Conservation (phyloP, 2,113 vertebrate genomes). For the Bothrops jararaca region DNA sequence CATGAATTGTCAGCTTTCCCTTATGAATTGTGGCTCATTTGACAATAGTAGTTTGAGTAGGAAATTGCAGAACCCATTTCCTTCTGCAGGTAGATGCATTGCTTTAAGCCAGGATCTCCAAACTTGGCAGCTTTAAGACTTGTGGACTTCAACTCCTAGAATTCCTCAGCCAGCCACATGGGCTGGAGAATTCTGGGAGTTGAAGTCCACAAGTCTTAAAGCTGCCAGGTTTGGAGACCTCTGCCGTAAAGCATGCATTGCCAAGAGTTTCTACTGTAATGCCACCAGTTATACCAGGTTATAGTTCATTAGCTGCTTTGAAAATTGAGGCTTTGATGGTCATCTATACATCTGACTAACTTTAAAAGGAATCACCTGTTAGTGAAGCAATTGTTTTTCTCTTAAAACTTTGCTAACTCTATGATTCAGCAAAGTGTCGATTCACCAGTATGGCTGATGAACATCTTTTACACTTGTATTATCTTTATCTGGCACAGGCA, state of each 20-base stretch:
- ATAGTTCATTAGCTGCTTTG: slow-evolving; percentile 18
- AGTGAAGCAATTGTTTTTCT: slow-evolving; percentile 60
- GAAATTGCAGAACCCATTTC: background rate
- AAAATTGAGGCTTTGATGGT: slow-evolving; percentile 2
- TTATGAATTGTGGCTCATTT: slow-evolving; percentile 32
- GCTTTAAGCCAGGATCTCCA: background rate
- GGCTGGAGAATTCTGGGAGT: background rate
- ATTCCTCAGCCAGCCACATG: background rate
- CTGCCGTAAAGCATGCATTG: slow-evolving; percentile 7
- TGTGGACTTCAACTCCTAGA: background rate
- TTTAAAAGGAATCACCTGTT: slow-evolving; percentile 59
- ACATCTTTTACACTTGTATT: slow-evolving; percentile 66
- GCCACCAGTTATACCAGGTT: background rate
- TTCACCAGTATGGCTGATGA: slow-evolving; percentile 58
- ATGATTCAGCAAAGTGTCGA: slow-evolving; percentile 66
- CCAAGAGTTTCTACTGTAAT: background rate
- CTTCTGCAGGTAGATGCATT: slow-evolving; percentile 7
- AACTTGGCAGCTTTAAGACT: background rate
- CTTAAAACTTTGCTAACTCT: slow-evolving; percentile 64
- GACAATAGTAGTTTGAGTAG: background rate
- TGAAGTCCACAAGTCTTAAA: background rate
- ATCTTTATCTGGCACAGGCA: slow-evolving; percentile 67
- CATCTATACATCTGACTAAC: slow-evolving; percentile 32
- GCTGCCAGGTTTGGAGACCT: background rate
- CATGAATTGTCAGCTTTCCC: slow-evolving; percentile 26